phyloP scores from a whole-genome alignment of 2,888 invertebrate genomes.

The Pachliopta kotzebuea region DNA sequence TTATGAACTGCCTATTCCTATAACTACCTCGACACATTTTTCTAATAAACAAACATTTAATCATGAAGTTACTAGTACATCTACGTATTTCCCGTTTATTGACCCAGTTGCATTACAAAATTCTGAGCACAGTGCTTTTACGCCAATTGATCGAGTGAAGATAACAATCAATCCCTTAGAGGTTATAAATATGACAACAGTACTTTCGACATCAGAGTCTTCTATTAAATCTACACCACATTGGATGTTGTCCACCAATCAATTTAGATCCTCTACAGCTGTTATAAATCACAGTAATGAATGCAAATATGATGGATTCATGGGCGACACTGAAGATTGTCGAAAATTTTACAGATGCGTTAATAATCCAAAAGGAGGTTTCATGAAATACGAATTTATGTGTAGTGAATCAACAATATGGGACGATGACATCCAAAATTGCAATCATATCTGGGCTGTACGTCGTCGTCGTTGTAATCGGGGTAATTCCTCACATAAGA shows the following conservation, averaged over 20 bases:
- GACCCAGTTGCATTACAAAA: slow-evolving; percentile 3
- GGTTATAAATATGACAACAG: not conserved
- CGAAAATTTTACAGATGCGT: slow-evolving; percentile 91
- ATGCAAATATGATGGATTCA: slow-evolving; percentile 86
- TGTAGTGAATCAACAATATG: slow-evolving; percentile 89
- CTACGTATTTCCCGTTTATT: not conserved
- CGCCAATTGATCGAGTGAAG: slow-evolving; percentile 1
- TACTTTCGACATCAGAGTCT: slow-evolving; percentile 13
- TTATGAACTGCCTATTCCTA: slow-evolving; percentile 59
- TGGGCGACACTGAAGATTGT: slow-evolving; percentile 86
- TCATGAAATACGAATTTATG: slow-evolving; percentile 85
- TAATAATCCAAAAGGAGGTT: slow-evolving; percentile 81
- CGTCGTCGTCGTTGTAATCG: slow-evolving; percentile 62
- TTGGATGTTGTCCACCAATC: slow-evolving; percentile 6
- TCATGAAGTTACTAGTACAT: slow-evolving; percentile 7
- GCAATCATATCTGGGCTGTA: slow-evolving; percentile 86
- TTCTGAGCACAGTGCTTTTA: slow-evolving; percentile 1
- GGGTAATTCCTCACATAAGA: slow-evolving; percentile 33
- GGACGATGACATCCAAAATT: slow-evolving; percentile 86
- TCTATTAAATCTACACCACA: slow-evolving; percentile 12
- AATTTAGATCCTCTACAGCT: slow-evolving; percentile 23
- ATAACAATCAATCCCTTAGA: slow-evolving; percentile 1
- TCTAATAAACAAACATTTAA: slow-evolving; percentile 33
- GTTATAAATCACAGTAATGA: slow-evolving; percentile 39
- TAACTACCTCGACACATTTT: slow-evolving; percentile 45